Conservation (phyloP, 2,888 invertebrate species). For the Baronia brevicornis region DNA sequence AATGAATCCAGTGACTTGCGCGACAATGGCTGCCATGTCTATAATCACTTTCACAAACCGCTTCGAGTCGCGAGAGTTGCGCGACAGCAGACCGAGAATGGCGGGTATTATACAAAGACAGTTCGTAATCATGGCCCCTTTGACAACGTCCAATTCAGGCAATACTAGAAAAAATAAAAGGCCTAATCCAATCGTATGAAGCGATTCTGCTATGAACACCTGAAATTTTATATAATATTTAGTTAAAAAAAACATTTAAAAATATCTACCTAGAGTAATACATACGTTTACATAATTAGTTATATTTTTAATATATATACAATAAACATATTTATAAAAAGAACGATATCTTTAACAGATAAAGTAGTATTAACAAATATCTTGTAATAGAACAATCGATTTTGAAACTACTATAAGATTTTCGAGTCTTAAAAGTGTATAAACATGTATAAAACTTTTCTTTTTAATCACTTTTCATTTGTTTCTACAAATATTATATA, state of each 20-base stretch:
- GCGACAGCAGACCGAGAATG: conserved; percentile 83
- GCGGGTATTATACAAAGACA: conserved; percentile 95
- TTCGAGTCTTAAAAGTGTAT: too few relatives aligned
- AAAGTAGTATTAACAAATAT: too few relatives aligned
- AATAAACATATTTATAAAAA: too few relatives aligned
- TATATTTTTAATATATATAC: too few relatives aligned
- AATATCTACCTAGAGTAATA: too few relatives aligned
- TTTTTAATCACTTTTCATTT: too few relatives aligned
- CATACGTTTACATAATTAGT: too few relatives aligned
- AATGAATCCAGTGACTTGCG: conserved; percentile 93
- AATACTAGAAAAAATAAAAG: conserved; percentile 91
- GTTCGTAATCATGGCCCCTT: conserved; percentile 97
- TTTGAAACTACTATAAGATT: too few relatives aligned
- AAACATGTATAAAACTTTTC: too few relatives aligned
- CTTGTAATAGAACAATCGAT: too few relatives aligned
- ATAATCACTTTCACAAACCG: conserved; percentile 85
- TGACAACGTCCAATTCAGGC: conserved; percentile 94
- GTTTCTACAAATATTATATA: too few relatives aligned
- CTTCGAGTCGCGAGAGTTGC: conserved; percentile 87
- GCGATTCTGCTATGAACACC: conserved; percentile 89
- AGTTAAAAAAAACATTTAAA: neutral
- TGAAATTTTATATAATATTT: conserved; percentile 39
- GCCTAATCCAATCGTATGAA: conserved; percentile 91
- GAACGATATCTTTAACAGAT: too few relatives aligned
- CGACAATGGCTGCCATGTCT: conserved; percentile 89